Conservation (phyloP, 2,113 vertebrate genomes). For the Falco punctatus region DNA sequence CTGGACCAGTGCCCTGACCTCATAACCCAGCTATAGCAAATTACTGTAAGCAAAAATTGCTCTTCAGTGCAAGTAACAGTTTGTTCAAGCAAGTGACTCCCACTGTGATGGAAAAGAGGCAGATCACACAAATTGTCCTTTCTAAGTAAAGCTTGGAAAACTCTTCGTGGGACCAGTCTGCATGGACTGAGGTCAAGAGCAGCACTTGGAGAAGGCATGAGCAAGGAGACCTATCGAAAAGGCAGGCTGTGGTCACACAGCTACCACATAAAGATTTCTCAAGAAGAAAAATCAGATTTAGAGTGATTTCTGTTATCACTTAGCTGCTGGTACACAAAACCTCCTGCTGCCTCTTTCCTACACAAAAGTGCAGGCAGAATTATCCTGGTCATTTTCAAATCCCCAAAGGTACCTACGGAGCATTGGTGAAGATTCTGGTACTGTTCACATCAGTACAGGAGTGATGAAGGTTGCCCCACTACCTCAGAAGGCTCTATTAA, state of each 20-base stretch:
- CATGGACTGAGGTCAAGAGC: not conserved
- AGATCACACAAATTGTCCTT: not conserved
- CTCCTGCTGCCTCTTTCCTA: not conserved
- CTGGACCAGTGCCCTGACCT: not conserved
- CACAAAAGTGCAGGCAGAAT: not conserved
- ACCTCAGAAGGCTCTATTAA: not conserved
- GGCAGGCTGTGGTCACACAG: accelerated
- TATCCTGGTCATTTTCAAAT: not conserved
- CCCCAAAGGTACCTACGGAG: not conserved
- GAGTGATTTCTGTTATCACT: not conserved
- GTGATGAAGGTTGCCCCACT: not conserved
- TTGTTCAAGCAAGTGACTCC: not conserved
- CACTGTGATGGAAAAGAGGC: not conserved
- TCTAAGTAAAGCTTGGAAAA: not conserved
- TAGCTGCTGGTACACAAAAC: not conserved
- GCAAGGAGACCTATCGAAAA: not conserved
- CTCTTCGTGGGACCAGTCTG: not conserved
- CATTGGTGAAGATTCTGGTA: not conserved
- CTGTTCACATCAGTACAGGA: not conserved
- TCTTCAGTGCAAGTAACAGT: not conserved
- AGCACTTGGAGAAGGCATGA: not conserved
- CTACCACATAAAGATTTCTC: not conserved
- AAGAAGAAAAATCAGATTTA: not conserved
- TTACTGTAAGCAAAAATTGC: not conserved
- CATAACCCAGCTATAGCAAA: not conserved